Percentiles rank a stretch among this genome's conserved stretches.
phyloP scores from a whole-genome alignment of 2,113 vertebrate species.

The Atlantisia rogersi region DNA sequence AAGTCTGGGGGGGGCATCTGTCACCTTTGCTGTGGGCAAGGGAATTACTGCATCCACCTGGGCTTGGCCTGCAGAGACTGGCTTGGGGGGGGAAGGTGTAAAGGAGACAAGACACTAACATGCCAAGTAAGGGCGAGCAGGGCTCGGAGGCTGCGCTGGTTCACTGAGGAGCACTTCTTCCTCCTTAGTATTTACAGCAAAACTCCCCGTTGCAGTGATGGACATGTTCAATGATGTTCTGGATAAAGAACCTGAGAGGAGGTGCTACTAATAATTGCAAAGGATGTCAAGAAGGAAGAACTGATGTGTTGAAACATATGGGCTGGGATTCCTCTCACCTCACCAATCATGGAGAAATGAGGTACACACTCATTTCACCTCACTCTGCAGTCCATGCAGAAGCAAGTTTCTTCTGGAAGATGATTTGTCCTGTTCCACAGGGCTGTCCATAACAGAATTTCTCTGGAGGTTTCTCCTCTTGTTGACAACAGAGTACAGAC shows the following conservation, averaged over 20 bases:
- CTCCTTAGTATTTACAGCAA: neutral
- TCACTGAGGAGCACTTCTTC: neutral
- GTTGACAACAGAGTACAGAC: neutral
- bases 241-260: neutral
- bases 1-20: neutral
- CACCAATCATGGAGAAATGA: neutral
- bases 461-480: neutral
- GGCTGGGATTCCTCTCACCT: neutral
- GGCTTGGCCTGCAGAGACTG: neutral
- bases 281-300: neutral
- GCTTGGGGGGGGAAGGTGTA: neutral
- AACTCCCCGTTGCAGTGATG: neutral
- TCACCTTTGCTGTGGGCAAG: neutral
- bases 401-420: neutral
- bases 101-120: neutral
- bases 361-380: neutral
- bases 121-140: neutral
- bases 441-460: neutral
- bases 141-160: rapidly evolving
- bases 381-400: neutral
- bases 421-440: neutral
- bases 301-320: neutral
- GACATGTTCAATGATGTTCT: neutral
- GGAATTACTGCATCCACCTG: neutral
- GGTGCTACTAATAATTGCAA: neutral